Evolutionary conservation across 2,113 vertebrate species (phyloP).

Genomic region (Eleginops maclovinus): DNA sequence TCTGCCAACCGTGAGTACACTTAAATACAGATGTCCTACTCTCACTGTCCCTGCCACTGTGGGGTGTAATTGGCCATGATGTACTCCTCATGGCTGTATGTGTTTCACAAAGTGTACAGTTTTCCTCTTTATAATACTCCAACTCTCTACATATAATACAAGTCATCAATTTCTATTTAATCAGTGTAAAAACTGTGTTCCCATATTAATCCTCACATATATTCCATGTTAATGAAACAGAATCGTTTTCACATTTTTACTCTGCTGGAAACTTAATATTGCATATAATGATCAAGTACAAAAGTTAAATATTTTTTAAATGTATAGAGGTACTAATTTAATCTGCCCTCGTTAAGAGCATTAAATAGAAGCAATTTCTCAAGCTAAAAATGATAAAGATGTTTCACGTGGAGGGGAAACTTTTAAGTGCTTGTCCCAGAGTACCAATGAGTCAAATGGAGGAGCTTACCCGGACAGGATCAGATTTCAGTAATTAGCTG

Average conservation of each 20-base stretch:
- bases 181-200: conserved; percentile 22
- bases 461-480: conserved; percentile 7
- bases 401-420: conserved; percentile 8
- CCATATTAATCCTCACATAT: not conserved
- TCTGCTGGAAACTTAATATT: not conserved
- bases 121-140: not conserved
- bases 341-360: conserved; percentile 34
- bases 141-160: not conserved
- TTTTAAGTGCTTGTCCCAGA: not conserved
- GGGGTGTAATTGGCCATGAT: not conserved
- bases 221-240: not conserved
- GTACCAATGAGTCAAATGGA: not conserved
- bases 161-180: conserved; percentile 14
- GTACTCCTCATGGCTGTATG: conserved; percentile 14
- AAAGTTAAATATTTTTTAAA: conserved; percentile 5
- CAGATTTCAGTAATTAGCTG: conserved; percentile 28
- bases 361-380: conserved; percentile 27
- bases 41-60: not conserved
- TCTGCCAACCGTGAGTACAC: conserved; percentile 97
- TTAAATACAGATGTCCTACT: conserved; percentile 2
- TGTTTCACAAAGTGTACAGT: not conserved
- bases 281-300: not conserved
- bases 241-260: not conserved
- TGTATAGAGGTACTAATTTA: conserved; percentile 1
- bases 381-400: conserved; percentile 26